These are phyloP conservation scores for Olivierus martensii DNA, from an alignment of 1,140 invertebrate species.

Conservation along the genomic window DNA sequence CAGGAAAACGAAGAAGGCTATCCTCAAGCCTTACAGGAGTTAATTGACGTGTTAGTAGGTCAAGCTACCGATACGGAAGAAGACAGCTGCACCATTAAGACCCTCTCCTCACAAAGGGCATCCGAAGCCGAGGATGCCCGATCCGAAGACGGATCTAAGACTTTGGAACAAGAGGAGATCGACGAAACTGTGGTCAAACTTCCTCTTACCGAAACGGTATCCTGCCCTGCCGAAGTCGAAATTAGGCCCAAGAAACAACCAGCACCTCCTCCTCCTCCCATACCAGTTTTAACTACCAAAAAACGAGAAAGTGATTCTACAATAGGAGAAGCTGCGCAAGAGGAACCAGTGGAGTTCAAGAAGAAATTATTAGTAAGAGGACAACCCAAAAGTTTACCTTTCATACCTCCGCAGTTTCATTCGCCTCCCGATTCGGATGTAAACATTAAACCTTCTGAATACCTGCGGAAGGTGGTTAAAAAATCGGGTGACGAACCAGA, in stretches of 20 bases:
- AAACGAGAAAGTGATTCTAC: background rate
- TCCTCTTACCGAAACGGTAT: background rate
- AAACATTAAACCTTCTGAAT: slow-evolving; percentile 82
- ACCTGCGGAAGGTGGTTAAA: slow-evolving; percentile 62
- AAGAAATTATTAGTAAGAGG: background rate
- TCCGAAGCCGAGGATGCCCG: too few species aligned
- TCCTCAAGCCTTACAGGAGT: background rate
- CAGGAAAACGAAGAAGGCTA: slow-evolving; percentile 18
- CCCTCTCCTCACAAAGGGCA: too few species aligned
- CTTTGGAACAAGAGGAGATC: background rate
- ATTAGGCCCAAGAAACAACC: slow-evolving; percentile 19
- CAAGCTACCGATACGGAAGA: slow-evolving; percentile 1
- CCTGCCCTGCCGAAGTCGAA: slow-evolving; percentile 6
- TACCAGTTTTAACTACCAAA: slow-evolving; percentile 31
- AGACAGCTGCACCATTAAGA: background rate
- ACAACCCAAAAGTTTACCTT: slow-evolving; percentile 45
- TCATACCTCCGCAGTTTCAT: slow-evolving; percentile 75
- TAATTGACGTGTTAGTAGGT: background rate
- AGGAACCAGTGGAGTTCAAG: background rate
- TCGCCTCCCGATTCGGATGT: slow-evolving; percentile 47
- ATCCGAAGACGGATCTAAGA: too few species aligned
- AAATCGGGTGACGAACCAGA: background rate
- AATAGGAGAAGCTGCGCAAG: background rate
- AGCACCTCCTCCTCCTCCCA: slow-evolving; percentile 45
- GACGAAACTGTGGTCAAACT: background rate